Conservation (phyloP, 2,113 vertebrate genomes). For the Podiceps cristatus region DNA sequence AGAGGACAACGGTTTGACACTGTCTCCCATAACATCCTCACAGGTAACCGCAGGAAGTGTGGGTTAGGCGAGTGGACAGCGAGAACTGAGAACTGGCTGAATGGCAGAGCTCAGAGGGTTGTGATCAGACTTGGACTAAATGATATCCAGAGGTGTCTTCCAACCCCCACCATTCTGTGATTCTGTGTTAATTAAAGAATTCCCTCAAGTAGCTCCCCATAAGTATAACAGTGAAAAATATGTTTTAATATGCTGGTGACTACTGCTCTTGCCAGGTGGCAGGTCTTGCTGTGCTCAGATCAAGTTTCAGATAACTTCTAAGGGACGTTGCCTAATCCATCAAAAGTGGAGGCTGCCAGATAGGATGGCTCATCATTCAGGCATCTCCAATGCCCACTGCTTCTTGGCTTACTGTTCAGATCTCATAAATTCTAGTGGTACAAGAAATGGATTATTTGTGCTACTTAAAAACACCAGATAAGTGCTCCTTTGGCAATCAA, state of each 20-base stretch:
- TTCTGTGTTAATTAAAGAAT: background rate
- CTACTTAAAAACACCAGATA: background rate
- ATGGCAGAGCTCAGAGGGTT: too few relatives aligned
- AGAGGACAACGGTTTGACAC: background rate
- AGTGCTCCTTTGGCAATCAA: background rate
- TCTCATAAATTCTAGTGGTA: background rate
- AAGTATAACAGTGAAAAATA: background rate
- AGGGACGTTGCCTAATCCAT: background rate
- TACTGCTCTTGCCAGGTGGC: background rate
- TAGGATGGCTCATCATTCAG: background rate
- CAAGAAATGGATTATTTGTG: background rate
- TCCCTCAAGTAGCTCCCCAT: accelerated
- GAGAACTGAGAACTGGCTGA: too few relatives aligned
- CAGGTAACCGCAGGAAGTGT: too few relatives aligned
- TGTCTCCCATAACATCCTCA: too few relatives aligned
- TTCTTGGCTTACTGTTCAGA: background rate
- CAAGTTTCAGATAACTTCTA: background rate
- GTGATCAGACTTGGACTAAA: too few relatives aligned
- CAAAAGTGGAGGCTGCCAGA: background rate
- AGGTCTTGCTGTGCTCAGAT: background rate
- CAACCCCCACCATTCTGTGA: too few relatives aligned
- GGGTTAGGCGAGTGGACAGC: too few relatives aligned
- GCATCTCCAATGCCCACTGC: background rate
- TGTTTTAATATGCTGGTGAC: background rate
- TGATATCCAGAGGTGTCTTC: too few relatives aligned